phyloP scores from a whole-genome alignment of 1,140 invertebrate species.

The Aphis craccivora region DNA sequence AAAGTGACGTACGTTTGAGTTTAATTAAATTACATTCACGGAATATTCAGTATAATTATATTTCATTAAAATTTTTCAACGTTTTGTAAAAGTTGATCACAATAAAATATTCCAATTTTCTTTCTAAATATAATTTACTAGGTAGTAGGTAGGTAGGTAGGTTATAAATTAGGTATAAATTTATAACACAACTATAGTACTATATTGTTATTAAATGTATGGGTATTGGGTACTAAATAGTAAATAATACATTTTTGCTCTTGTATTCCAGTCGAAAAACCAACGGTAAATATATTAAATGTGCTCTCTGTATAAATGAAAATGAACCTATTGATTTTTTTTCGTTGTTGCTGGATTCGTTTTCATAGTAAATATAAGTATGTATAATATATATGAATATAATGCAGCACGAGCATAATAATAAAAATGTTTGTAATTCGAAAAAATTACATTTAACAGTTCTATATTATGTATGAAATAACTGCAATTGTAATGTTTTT shows the following conservation, averaged over 20 bases:
- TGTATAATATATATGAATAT: neutral
- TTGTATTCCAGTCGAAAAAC: neutral
- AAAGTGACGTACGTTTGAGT: no score
- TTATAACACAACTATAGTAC: neutral
- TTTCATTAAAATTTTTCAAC: neutral
- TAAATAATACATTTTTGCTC: neutral
- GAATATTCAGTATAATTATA: neutral
- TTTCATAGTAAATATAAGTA: neutral
- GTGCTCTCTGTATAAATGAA: neutral
- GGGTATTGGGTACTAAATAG: neutral
- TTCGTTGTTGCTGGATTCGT: neutral
- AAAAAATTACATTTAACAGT: neutral
- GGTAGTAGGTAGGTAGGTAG: no score
- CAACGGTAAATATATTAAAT: neutral
- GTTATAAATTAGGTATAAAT: no score
- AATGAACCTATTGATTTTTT: neutral
- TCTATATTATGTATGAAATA: slow-evolving; percentile 1
- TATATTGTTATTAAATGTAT: neutral
- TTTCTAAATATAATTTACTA: neutral
- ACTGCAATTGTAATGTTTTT: neutral
- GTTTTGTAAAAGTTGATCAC: neutral
- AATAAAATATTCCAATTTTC: neutral
- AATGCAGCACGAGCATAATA: neutral
- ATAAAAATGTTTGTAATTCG: neutral
- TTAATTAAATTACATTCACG: no score